Evolutionary conservation across 2,888 invertebrate genomes (phyloP).

Genomic region (Euzetes globulus): DNA sequence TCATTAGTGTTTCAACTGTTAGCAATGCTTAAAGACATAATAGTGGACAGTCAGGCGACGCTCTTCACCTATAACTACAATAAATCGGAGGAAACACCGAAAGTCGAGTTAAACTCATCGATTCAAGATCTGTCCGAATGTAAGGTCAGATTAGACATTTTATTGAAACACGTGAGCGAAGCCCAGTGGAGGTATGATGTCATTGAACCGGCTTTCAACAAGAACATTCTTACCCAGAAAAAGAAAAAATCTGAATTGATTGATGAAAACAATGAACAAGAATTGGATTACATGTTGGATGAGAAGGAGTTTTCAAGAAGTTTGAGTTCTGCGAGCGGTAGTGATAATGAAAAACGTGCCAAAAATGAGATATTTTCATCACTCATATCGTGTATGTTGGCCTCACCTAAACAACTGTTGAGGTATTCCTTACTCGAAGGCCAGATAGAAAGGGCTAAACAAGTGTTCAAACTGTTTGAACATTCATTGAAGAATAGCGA

Average conservation of each 20-base stretch:
- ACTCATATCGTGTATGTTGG: constrained; percentile 53
- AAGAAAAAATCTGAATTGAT: constrained; percentile 37
- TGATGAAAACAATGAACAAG: constrained; percentile 50
- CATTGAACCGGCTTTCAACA: constrained; percentile 34
- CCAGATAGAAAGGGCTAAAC: constrained; percentile 64
- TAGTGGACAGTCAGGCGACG: constrained; percentile 38
- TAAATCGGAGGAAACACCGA: neutral
- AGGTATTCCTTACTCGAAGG: constrained; percentile 65
- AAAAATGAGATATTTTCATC: constrained; percentile 28
- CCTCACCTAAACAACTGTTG: constrained; percentile 62
- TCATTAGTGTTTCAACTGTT: constrained; percentile 35
- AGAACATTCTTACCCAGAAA: neutral
- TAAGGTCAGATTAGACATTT: constrained; percentile 26
- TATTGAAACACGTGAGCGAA: constrained; percentile 35
- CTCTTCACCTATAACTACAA: constrained; percentile 32
- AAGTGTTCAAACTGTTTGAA: constrained; percentile 52
- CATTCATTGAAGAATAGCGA: constrained; percentile 30
- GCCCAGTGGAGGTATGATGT: constrained; percentile 37
- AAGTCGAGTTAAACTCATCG: neutral
- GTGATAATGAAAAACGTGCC: neutral
- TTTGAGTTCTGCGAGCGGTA: constrained; percentile 11
- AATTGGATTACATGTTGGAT: constrained; percentile 38
- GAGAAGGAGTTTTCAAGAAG: constrained; percentile 1
- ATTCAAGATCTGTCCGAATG: constrained; percentile 30
- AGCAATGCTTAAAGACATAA: constrained; percentile 37